A percentile compares a stretch with the other conserved stretches of the same genome.
Evolutionary conservation across 2,888 invertebrate genomes (phyloP).

Genomic region (Phorcus lineatus): DNA sequence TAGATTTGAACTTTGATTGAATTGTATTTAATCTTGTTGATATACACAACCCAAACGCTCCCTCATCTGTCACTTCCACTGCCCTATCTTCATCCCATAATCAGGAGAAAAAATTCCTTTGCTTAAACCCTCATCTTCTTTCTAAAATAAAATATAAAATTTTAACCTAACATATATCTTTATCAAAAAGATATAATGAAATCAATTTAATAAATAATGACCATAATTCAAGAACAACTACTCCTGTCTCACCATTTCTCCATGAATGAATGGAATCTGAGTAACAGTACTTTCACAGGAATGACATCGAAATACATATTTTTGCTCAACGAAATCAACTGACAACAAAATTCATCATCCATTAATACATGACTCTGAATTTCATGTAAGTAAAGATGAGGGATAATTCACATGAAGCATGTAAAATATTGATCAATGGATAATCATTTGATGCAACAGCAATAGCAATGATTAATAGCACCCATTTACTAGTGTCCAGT

Average conservation of each 20-base stretch:
- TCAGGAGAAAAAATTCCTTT: not conserved
- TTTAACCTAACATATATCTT: not conserved
- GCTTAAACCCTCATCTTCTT: not conserved
- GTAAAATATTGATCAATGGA: not conserved
- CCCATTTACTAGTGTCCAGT: not conserved
- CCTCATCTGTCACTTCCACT: conserved; percentile 16
- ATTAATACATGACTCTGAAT: no score
- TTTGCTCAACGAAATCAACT: no score
- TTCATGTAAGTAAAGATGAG: no score
- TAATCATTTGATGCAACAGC: not conserved
- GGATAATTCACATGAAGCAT: not conserved
- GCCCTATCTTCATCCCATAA: conserved; percentile 9
- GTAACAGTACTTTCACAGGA: no score
- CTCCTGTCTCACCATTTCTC: no score
- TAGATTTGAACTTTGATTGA: no score
- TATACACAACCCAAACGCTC: not conserved
- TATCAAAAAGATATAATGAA: not conserved
- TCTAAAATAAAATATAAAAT: not conserved
- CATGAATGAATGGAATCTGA: no score
- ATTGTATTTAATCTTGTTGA: no score
- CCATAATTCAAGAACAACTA: no score
- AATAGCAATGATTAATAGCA: not conserved
- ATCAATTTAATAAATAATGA: not conserved
- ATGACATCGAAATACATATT: no score
- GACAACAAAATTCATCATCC: no score